Base-by-base conservation (phyloP, 2,113 vertebrate species). In the Callorhinus ursinus region DNA sequence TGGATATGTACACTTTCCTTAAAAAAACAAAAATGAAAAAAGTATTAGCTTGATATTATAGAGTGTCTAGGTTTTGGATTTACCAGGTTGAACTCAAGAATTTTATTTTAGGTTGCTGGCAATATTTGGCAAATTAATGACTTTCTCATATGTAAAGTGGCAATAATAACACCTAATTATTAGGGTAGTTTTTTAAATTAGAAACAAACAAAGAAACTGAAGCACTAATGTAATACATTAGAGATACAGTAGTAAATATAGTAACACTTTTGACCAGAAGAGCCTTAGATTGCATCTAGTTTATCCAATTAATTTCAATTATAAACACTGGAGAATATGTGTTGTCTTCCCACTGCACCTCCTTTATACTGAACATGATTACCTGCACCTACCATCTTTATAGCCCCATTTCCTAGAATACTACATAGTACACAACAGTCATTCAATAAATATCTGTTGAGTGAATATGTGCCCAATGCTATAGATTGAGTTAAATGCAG, bases 361-460 rank as follows among this genome's bases (percentile, higher is more conserved):
- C 88, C 4, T 49, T 57, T 36, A 46, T 31, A 77, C 6, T 93
- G 28, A 89, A 81, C 5, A 85, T 33, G 22, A 81, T 57, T 82
- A 57, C 15, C 80, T 15, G 0, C 24, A 84, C 72, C 49, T 67
- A 72, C 79, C 22, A 88, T 72, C 28, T 79, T 51, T 79, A n/a
- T 53, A 88, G 21, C 46, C 21, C 7, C 61, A 24, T 77, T 7
- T 72, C 11, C 26, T 61, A 7, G 6, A 59, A 88, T 69, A 83
- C n/a, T 11, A 4, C 21, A 74, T 26, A 74, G 16, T 49, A 80
- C 19, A 79, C 3, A 87, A 11, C 12, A 39, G 21, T 83, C 10
- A 90, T 39, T 79, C 39, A 74, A 76, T 59, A 69, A 92, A 82
- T 80, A 39, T 88, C 76, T 97, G 14, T 83, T 77, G 14, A 89